These are phyloP conservation scores for Micromesistius poutassou DNA, from an alignment of 2,797 vertebrate species.

Conservation along the genomic window DNA sequence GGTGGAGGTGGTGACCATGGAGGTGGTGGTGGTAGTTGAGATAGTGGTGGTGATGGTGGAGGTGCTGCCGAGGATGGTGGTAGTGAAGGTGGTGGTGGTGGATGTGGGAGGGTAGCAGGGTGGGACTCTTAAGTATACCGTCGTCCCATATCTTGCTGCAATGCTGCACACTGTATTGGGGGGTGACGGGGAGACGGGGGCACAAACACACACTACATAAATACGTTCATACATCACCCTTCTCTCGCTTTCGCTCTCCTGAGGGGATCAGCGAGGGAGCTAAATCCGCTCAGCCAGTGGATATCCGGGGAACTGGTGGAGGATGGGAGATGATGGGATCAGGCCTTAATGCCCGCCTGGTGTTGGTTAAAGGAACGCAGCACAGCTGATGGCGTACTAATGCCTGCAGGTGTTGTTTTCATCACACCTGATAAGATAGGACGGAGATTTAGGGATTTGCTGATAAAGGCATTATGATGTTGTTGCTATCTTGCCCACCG, in stretches of 20 bases:
- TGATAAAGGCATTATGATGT: constrained; percentile 10
- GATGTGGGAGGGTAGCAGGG: constrained; percentile 29
- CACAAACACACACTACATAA: constrained; percentile 43
- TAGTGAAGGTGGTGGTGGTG: neutral
- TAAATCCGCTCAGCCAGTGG: neutral
- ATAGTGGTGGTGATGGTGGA: constrained; percentile 13
- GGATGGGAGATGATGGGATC: constrained; percentile 6
- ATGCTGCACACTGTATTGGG: constrained; percentile 48
- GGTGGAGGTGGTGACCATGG: constrained; percentile 14
- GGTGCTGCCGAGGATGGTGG: no score
- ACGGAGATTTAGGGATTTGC: neutral
- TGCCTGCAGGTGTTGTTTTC: neutral
- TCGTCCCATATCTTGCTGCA: constrained; percentile 32
- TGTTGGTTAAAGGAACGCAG: neutral
- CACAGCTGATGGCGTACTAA: neutral
- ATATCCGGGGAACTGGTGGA: neutral
- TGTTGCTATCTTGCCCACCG: neutral
- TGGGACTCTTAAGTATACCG: constrained; percentile 30
- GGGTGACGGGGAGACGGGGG: constrained; percentile 9
- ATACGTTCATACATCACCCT: constrained; percentile 21
- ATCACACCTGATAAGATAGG: neutral
- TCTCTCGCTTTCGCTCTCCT: constrained; percentile 22
- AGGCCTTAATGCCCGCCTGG: constrained; percentile 7
- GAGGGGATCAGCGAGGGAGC: constrained; percentile 42
- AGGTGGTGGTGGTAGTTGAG: constrained; percentile 1